These are phyloP conservation scores for Gyps fulvus DNA, from an alignment of 2,113 vertebrate genomes.

Conservation along the genomic window DNA sequence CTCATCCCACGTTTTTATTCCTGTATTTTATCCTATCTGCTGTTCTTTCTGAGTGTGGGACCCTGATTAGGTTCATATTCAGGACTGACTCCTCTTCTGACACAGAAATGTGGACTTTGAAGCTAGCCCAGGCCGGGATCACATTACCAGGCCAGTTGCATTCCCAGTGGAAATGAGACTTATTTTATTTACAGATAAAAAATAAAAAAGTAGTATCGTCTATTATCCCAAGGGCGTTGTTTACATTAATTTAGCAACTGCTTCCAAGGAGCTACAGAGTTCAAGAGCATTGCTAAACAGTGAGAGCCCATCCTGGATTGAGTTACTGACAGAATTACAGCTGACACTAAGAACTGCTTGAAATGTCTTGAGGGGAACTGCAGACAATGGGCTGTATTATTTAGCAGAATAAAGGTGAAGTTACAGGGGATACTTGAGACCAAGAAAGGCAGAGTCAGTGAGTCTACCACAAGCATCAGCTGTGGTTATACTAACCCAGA, in stretches of 20 bases:
- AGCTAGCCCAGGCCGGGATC: conserved; percentile 2
- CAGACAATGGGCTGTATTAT: conserved; percentile 86
- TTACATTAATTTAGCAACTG: conserved; percentile 74
- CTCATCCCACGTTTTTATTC: not conserved
- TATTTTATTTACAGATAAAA: conserved; percentile 78
- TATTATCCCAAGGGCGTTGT: conserved; percentile 75
- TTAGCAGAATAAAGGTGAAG: conserved; percentile 81
- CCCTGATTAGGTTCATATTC: not conserved
- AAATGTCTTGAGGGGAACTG: conserved; percentile 74
- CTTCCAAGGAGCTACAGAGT: conserved; percentile 73
- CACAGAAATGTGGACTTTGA: conserved; percentile 17
- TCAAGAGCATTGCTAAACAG: conserved; percentile 63
- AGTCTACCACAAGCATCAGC: conserved; percentile 61
- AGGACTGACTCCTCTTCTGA: not conserved
- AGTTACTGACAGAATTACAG: conserved; percentile 89
- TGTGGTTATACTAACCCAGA: not conserved
- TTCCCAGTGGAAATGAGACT: conserved; percentile 36
- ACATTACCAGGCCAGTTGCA: not conserved
- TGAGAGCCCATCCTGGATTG: conserved; percentile 76
- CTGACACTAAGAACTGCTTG: conserved; percentile 87
- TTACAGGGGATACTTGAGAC: conserved; percentile 79
- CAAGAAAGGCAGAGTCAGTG: conserved; percentile 61
- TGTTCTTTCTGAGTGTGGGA: not conserved
- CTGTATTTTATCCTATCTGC: not conserved
- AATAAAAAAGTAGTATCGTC: conserved; percentile 64